phyloP scores from a whole-genome alignment of 2,797 vertebrate species.

The Clarias pachynema region DNA sequence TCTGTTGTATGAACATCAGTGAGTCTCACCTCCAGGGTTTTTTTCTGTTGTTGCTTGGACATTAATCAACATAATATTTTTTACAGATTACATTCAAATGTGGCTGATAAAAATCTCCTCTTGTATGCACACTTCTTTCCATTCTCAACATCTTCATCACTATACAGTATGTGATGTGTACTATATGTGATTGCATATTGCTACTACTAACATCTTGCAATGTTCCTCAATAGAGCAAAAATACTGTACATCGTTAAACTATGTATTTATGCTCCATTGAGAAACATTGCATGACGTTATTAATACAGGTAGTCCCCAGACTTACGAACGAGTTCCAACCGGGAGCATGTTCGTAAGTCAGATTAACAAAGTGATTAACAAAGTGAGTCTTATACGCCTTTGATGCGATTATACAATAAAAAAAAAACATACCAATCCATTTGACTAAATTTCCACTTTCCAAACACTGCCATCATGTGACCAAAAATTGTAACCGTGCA shows the following conservation, averaged over 20 bases:
- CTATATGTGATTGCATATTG: background rate
- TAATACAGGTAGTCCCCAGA: background rate
- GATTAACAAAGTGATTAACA: too few relatives aligned
- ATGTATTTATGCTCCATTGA: background rate
- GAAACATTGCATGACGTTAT: background rate
- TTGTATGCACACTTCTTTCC: background rate
- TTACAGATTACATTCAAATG: background rate
- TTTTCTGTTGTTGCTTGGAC: too few relatives aligned
- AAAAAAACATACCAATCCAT: too few relatives aligned
- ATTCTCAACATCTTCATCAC: background rate
- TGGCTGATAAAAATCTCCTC: background rate
- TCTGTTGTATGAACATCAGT: background rate
- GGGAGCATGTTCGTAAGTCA: too few relatives aligned
- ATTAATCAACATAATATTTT: background rate
- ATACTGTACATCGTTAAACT: background rate
- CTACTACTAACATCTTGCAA: too few relatives aligned
- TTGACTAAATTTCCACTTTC: too few relatives aligned
- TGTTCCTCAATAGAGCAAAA: too few relatives aligned
- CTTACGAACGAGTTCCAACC: too few relatives aligned
- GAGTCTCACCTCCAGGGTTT: background rate
- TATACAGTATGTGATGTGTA: background rate
- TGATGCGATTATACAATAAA: too few relatives aligned
- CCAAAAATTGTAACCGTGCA: too few relatives aligned
- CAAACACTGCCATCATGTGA: too few relatives aligned
- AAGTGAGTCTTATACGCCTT: too few relatives aligned